phyloP scores from a whole-genome alignment of 2,797 vertebrate species.

The Gymnoscopelus microlampas region DNA sequence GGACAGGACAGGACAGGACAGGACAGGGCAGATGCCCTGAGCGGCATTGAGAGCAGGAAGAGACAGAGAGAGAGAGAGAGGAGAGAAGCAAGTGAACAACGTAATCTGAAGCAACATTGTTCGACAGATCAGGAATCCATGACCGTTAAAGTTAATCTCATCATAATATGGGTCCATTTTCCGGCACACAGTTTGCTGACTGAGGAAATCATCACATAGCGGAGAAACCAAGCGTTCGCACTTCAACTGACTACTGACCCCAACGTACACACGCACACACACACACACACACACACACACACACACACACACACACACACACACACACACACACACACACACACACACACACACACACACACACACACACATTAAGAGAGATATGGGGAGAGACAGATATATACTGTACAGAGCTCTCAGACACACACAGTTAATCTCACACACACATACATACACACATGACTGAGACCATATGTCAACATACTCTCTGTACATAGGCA shows the following conservation, averaged over 20 bases:
- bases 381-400: slow-evolving; percentile 37
- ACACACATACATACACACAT: slow-evolving; percentile 5
- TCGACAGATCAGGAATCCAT: slow-evolving; percentile 72
- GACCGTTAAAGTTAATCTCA: slow-evolving; percentile 75
- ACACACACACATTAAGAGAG: slow-evolving; percentile 2
- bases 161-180: slow-evolving; percentile 72
- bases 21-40: not conserved
- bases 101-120: slow-evolving; percentile 71
- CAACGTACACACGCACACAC: slow-evolving; percentile 24
- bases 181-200: slow-evolving; percentile 76
- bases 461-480: too few species aligned
- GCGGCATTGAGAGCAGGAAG: slow-evolving; percentile 11
- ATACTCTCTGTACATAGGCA: not conserved
- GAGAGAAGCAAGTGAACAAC: slow-evolving; percentile 43
- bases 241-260: slow-evolving; percentile 73
- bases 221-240: slow-evolving; percentile 73
- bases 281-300: not conserved
- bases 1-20: slow-evolving; percentile 4
- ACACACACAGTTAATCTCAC: slow-evolving; percentile 37
- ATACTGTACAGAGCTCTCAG: slow-evolving; percentile 56
- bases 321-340: slow-evolving; percentile 24
- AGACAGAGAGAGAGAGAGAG: slow-evolving; percentile 29
- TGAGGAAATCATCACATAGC: slow-evolving; percentile 70
- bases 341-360: slow-evolving; percentile 19
- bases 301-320: slow-evolving; percentile 7